Evolutionary conservation across 2,797 vertebrate genomes (phyloP).

Genomic region (Enteromius viviparus): DNA sequence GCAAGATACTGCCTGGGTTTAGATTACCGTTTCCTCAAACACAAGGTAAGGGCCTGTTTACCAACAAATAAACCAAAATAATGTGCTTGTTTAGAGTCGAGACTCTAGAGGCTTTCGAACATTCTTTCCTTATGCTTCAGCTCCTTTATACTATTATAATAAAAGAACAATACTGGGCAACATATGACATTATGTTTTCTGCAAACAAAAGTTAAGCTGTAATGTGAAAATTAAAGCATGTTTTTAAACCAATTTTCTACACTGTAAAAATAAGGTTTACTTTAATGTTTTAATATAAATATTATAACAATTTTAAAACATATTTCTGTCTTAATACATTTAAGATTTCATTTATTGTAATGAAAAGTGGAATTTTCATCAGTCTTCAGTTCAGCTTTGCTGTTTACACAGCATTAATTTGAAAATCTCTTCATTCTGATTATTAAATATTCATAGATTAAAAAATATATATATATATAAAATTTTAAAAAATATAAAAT

Average conservation of each 20-base stretch:
- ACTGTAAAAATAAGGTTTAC: neutral
- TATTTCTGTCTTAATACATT: neutral
- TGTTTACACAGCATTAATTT: too few relatives aligned
- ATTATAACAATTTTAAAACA: neutral
- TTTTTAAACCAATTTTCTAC: neutral
- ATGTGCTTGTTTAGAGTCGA: conserved; percentile 9
- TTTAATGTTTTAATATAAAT: neutral
- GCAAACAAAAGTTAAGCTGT: neutral
- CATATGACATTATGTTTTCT: neutral
- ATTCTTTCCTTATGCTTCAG: neutral
- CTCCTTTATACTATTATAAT: neutral
- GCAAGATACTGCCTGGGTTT: conserved; percentile 26
- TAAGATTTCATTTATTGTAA: neutral
- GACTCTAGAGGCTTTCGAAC: neutral
- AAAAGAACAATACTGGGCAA: neutral
- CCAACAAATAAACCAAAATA: neutral
- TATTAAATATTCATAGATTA: too few relatives aligned
- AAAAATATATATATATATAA: too few relatives aligned
- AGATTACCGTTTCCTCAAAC: neutral
- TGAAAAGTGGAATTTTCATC: neutral
- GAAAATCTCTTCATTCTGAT: too few relatives aligned
- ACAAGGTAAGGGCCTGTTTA: neutral
- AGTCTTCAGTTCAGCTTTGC: neutral
- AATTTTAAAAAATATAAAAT: too few relatives aligned
- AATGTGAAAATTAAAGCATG: neutral